Base-by-base conservation (phyloP, 2,797 vertebrate genomes). In the Schizopygopsis pylzovi region DNA sequence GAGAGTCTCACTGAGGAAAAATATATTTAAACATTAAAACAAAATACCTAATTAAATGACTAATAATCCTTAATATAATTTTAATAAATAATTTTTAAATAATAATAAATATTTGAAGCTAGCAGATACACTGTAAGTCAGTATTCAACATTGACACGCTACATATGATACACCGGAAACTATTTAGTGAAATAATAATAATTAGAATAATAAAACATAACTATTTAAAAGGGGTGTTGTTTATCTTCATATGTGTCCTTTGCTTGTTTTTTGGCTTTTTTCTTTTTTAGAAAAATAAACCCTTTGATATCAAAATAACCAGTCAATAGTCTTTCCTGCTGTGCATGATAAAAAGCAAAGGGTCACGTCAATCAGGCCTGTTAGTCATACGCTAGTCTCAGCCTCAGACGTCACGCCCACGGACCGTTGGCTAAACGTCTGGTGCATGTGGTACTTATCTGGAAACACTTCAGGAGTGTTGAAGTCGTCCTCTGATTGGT, bases 261-360 rank as follows among this genome's bases (percentile, higher is more conserved):
- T 70, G 37, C 68, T 84, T 81, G 88, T 87, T 56, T 65, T 76
- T 71, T 33, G 56, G 28, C 45, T 83, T 80, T 85, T 52, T 52
- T 67, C 89, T 89, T 91, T 84, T 82, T 87, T 92, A 91, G 84
- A 92, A 93, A 93, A 93, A 89, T 91, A 89, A 91, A 89, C 79
- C 47, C 86, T 89, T 89, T 91, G 56, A 87, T 92, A 91, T 79
- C 86, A 91, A 92, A 87, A 91, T 89, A 91, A 88, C 80, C 79
- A 85, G 90, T 87, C 86, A 59, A 65, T 28, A 78, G 84, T 85
- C 87, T 63, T 81, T 75, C 47, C 75, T 54, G 73, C 61, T 73
- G 85, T 33, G 83, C 81, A 52, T 79, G 73, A 41, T 37, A 89
- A 83, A 85, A 85, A 59, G 81, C 18, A 79, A 85, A 72, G 65